Evolutionary conservation across 2,113 vertebrate genomes (phyloP), one percentile per base, ranked within the genome.

Genomic region (Spilogale gracilis): DNA sequence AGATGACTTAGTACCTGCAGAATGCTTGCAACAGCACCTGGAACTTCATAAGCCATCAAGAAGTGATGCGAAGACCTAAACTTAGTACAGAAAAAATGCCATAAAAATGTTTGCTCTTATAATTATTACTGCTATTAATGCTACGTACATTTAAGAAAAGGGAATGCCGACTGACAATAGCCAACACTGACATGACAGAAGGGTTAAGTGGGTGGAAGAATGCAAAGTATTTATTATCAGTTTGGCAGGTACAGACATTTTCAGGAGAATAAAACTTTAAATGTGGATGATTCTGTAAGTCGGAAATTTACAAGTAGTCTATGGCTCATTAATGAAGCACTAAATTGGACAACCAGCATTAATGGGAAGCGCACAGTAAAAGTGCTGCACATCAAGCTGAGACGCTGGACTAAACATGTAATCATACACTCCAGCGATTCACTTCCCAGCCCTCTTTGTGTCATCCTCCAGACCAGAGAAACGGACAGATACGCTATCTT

Each of bases 331-430:
- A 97, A 96, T 95, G 95, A 98, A 93, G 87, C 95, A 97, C 96
- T 97, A 97, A 98, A 98, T 98, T 97, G 95, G 90, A 98, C 97
- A 97, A 98, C 96, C 96, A 94, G 92, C 43, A 14, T 93, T 96
- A 97, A 97, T 96, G 91, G 74, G 71, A 94, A 95, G 89, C 91
- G 32, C 94, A 86, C 20, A 38, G 95, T 82, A 78, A 97, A 98
- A 97, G 91, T 54, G 16, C 30, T 58, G 25, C 87, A 91, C 78
- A 48, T 94, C 90, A 96, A 91, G 76, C 92, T 80, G 94, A 97
- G 76, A 52, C 81, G 69, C 50, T 38, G 92, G 84, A 95, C 90
- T 76, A 95, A 97, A 93, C 89, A 84, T 9, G 7, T 95, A 96
- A 97, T 97, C 76, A 95, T 30, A 92, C 78, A 97, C 81, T 97